phyloP scores from a whole-genome alignment of 2,113 vertebrate genomes.

The Tetrao urogallus region DNA sequence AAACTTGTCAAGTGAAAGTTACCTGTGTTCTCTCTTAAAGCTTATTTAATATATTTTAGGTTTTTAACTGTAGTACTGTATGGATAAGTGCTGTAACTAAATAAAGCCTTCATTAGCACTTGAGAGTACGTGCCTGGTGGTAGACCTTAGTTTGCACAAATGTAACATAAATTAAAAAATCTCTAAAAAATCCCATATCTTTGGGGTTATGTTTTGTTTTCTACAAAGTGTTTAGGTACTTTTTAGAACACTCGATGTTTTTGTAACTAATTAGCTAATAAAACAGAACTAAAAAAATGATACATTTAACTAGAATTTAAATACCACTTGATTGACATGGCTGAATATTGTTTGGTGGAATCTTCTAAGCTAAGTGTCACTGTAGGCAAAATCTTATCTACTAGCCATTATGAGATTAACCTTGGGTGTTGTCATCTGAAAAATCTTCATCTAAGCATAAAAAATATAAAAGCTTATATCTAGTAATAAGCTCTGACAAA shows the following conservation, averaged over 20 bases:
- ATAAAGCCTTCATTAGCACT: neutral
- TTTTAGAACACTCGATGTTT: neutral
- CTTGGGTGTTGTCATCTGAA: neutral
- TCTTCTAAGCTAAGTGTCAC: neutral
- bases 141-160: neutral
- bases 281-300: neutral
- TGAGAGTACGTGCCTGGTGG: neutral
- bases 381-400: neutral
- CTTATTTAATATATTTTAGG: neutral
- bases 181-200: neutral
- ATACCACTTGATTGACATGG: neutral
- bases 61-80: neutral
- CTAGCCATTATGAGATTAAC: neutral
- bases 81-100: neutral
- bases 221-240: neutral
- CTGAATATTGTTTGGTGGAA: neutral
- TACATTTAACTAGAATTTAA: neutral
- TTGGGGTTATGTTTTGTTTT: neutral
- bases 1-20: neutral
- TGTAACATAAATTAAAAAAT: neutral
- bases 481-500: slow-evolving; percentile 1
- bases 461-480: neutral
- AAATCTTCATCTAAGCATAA: neutral
- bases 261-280: neutral
- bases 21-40: neutral